Evolutionary conservation across 1,140 invertebrate genomes (phyloP), one percentile per base, ranked within the genome.

Genomic region (Rhizoglyphus robini): DNA sequence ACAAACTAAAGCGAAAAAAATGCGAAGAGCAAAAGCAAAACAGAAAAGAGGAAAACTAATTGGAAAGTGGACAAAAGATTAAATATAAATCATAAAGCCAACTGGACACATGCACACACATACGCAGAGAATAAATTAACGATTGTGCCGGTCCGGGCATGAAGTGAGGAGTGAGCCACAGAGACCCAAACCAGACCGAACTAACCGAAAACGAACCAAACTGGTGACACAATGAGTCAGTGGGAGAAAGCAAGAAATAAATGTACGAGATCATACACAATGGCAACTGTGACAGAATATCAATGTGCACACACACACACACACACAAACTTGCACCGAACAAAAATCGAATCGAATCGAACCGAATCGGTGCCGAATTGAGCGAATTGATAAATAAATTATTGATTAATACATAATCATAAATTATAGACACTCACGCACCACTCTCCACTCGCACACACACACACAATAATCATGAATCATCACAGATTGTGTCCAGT

Each of bases 11-110:
- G 18, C 18, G 36, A 18, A 41, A 41, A 54, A 20, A 54, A 8
- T 5, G 20, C 20, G 51, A 54, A 54, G 20, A 11, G 51, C 8
- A 20, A 20, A 54, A 54, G 23, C 8, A 5, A 54, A 54, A 20
- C 23, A 32, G 23, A 8, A 54, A 54, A 32, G 51, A 54, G 51
- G 23, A 32, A 54, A 54, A 54, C 51, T 54, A 54, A 54, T 54
- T 54, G 51, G 51, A 54, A 54, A 54, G 51, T 54, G 51, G 51
- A 54, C 51, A 54, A 54, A 54, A 54, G 51, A 54, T 54, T 54
- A 54, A 54, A 54, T 54, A 54, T 54, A 54, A 54, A 54, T 54
- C 51, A 54, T 54, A 54, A 54, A 54, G 51, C 31, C 23, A 54
- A 54, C 51, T 54, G 51, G 20, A 32, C 36, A 41, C 36, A 41